These are phyloP conservation scores for Rhabdomys pumilio DNA, from an alignment of 2,797 vertebrate genomes.

Conservation along the genomic window DNA sequence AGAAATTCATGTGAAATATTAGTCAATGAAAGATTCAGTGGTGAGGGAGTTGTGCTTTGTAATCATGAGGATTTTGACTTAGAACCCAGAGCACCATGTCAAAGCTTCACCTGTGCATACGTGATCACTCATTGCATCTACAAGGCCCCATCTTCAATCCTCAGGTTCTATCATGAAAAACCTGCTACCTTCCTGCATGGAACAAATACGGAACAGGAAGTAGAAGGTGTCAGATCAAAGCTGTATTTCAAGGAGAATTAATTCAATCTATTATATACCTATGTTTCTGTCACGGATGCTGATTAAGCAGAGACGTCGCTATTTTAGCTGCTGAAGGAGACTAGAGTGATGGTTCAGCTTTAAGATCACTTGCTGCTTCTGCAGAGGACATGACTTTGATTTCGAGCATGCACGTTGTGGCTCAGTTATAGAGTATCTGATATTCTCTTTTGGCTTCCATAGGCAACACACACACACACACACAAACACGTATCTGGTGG, in stretches of 20 bases:
- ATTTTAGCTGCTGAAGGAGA: neutral
- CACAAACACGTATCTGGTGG: neutral
- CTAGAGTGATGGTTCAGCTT: neutral
- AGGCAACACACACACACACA: neutral
- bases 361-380: neutral
- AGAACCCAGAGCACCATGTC: neutral
- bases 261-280: neutral
- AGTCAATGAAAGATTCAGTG: neutral
- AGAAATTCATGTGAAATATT: neutral
- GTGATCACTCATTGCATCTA: neutral
- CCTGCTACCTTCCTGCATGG: neutral
- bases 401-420: neutral
- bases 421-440: neutral
- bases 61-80: neutral
- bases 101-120: neutral
- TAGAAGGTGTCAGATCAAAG: neutral
- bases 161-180: neutral
- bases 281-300: neutral
- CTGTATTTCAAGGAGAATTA: neutral
- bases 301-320: neutral
- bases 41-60: neutral
- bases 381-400: neutral
- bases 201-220: neutral
- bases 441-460: neutral
- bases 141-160: too few relatives aligned